A percentile compares a stretch with the other conserved stretches of the same genome.
Evolutionary conservation across 1,140 invertebrate species (phyloP).

Genomic region (Brachionus sp.): DNA sequence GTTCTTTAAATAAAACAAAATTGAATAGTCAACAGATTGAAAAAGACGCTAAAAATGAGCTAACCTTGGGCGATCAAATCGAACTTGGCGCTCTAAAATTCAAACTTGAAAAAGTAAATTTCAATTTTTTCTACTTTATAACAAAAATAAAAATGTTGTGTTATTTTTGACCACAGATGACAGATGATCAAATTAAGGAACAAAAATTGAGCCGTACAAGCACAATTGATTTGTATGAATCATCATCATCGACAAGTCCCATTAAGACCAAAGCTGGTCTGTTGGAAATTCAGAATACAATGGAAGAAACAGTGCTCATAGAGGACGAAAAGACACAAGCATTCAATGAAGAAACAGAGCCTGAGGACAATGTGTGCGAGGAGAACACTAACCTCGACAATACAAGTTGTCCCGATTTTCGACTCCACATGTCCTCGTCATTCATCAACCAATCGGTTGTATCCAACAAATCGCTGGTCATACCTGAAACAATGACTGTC

Average conservation of each 20-base stretch:
- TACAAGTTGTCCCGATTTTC: constrained; percentile 4
- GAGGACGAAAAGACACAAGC: not conserved
- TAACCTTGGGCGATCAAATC: not conserved
- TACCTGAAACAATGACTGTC: not conserved
- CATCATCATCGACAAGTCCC: not conserved
- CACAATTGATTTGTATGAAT: not conserved
- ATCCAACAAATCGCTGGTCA: not conserved
- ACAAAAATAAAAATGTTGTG: not conserved
- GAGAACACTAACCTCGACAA: constrained; percentile 1
- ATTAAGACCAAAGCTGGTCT: not conserved
- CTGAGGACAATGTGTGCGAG: not conserved
- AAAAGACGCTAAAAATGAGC: not conserved
- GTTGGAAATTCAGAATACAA: constrained; percentile 13
- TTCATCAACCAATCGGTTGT: constrained; percentile 24
- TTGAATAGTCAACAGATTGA: not conserved
- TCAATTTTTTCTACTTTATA: not conserved
- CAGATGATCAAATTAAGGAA: not conserved
- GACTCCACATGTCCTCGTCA: not conserved
- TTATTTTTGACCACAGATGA: not conserved
- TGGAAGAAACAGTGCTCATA: not conserved
- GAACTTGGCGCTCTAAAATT: not conserved
- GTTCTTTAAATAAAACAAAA: constrained; percentile 11
- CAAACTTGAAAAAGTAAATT: constrained; percentile 31
- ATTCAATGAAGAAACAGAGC: not conserved
- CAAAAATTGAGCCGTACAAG: not conserved